Base-by-base conservation (phyloP, 2,797 vertebrate genomes). In the Arrhamphus sclerolepis region DNA sequence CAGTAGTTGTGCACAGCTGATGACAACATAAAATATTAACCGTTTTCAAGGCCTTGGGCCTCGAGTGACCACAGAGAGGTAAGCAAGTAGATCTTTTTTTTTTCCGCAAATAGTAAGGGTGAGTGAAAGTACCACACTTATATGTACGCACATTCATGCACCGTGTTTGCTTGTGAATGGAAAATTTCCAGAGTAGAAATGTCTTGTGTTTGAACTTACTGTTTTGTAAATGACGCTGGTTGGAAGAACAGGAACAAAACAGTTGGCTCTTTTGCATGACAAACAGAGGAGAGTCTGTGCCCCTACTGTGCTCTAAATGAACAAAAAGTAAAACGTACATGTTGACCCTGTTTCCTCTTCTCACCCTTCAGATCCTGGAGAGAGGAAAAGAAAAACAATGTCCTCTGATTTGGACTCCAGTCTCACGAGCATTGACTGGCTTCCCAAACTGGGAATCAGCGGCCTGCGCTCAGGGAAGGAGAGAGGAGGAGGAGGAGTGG, bases 381-480 rank as follows among this genome's bases (percentile, higher is more conserved):
- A 42, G 46, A 66, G 19, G 71, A 40, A 59, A 68, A 95, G 8
- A 46, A 31, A 47, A 26, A 77, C 17, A 48, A 99, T 99, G 97
- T 95, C 96, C 51, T 97, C 97, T 19, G 95, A 98, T 71, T 77
- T 98, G 80, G 92, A 97, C 89, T 98, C 96, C 74, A 99, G 97
- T 84, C 92, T 99, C 67, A 99, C 97, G 62, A 98, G 96, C 75
- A 99, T 98, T 77, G 97, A 99, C 93, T 99, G 97, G 97, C 94
- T 99, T 56, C 96, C 97, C 43, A 95, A 96, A 81, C 93, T 99
- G 83, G 97, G 96, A 75, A 86, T 97, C 83, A 95, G 94, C 75
- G 94, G 94, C 90, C 82, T 97, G 91, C 84, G 95, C 80, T 93
- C 97, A 42, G 92, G 92, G 86, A 88, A 90, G 89, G 79, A 94